Evolutionary conservation across 2,113 vertebrate genomes (phyloP), one percentile per base, ranked within the genome.

Genomic region (Gracilinanus agilis): DNA sequence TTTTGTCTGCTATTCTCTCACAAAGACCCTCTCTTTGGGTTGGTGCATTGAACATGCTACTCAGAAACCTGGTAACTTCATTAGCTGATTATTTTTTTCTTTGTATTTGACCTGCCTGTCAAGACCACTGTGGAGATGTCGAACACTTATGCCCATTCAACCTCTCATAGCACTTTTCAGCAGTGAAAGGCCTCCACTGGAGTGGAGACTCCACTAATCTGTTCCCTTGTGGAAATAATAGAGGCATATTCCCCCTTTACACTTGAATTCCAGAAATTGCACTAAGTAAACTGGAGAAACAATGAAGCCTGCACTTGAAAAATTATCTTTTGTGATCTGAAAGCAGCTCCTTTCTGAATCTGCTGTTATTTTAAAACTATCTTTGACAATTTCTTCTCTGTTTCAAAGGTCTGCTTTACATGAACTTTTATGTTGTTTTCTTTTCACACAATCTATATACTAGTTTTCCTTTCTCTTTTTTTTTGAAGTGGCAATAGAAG

Each of bases 291-390:
- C 61, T 40, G 55, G 91, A 94, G 75, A 92, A 93, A 94, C 55
- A 95, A 93, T 83, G 90, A 44, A 93, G 93, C 21, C 92, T 34
- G 55, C 91, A 95, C 95, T 97, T 97, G 94, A 97, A 96, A 95
- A 96, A 97, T 94, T 97, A 88, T 93, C 90, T 93, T 96, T 96
- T 91, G 54, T 44, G 44, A 89, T 90, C 92, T 90, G 89, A 91
- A 92, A 92, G 88, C 95, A 96, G 88, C 44, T 92, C 55, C 89
- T 95, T 49, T 95, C n/a, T 93, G 96, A 97, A 96, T 97, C 94
- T 96, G 96, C 94, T 97, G 96, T 96, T 94, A 95, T 95, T 96
- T 98, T 88, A 93, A 97, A 95, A 94, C 94, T 90, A 83, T 54
- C 92, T 54, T 95, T 94, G 67, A 90, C 95, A 97, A 96, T 92